Evolutionary conservation across 1,140 invertebrate genomes (phyloP).

Genomic region (Papilio xuthus): DNA sequence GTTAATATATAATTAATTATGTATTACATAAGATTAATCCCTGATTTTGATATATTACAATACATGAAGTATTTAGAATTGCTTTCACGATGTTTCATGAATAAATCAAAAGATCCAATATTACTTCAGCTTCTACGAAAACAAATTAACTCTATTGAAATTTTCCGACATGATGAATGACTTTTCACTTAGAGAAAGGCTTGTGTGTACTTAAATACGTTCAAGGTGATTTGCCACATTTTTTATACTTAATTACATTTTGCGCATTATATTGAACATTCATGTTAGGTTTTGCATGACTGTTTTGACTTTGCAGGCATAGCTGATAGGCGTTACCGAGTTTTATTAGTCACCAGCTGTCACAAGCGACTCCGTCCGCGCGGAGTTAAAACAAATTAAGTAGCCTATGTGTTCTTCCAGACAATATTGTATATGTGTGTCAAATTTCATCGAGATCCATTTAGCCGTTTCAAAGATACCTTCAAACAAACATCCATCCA

Average conservation of each 20-base stretch:
- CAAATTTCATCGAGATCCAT: no score
- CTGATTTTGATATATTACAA: background rate
- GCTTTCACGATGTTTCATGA: background rate
- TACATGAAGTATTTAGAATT: background rate
- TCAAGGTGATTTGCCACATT: background rate
- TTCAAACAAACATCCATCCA: no score
- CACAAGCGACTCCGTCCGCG: no score
- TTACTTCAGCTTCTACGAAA: constrained; percentile 10
- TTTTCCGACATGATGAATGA: constrained; percentile 20
- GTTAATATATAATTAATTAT: background rate
- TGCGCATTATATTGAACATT: background rate
- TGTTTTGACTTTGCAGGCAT: no score
- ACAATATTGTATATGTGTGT: no score
- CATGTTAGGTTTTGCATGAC: no score
- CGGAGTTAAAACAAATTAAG: no score
- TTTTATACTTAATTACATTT: background rate
- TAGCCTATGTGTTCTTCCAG: no score
- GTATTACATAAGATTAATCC: background rate
- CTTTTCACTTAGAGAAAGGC: constrained; percentile 12
- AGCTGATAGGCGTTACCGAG: no score
- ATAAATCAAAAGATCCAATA: constrained; percentile 10
- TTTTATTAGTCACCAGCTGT: no score
- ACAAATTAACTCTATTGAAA: constrained; percentile 22
- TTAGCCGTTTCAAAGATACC: no score
- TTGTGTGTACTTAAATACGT: background rate